Evolutionary conservation across 2,888 invertebrate genomes (phyloP).

Genomic region (Aspidiotus destructor): DNA sequence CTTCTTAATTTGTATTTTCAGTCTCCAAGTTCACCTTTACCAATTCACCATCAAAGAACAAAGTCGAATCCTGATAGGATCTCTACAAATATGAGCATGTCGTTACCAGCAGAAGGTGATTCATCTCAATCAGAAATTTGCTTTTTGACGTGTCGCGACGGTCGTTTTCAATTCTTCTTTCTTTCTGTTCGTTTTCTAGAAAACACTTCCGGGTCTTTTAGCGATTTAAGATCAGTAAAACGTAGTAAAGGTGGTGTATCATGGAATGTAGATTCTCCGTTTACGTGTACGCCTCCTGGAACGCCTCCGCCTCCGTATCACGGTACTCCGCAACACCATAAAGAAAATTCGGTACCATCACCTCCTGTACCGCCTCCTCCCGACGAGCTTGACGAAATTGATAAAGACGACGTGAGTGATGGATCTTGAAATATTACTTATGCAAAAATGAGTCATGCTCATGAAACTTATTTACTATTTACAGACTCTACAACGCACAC

Average conservation of each 20-base stretch:
- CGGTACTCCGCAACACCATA: slow-evolving; percentile 21
- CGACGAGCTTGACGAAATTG: slow-evolving; percentile 10
- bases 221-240: slow-evolving; percentile 45
- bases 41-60: slow-evolving; percentile 49
- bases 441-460: background rate
- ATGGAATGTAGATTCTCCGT: slow-evolving; percentile 44
- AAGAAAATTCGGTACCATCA: slow-evolving; percentile 18
- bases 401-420: slow-evolving; percentile 7
- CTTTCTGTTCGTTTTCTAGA: background rate
- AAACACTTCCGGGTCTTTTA: slow-evolving; percentile 52
- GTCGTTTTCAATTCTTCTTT: slow-evolving; percentile 19
- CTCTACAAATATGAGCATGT: slow-evolving; percentile 36
- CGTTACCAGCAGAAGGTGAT: slow-evolving; percentile 39
- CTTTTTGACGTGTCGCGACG: slow-evolving; percentile 3
- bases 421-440: background rate
- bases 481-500: background rate
- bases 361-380: slow-evolving; percentile 25
- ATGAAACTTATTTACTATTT: background rate
- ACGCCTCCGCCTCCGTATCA: slow-evolving; percentile 81
- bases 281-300: slow-evolving; percentile 60
- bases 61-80: slow-evolving; percentile 56
- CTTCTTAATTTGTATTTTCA: slow-evolving; percentile 26
- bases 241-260: slow-evolving; percentile 40
- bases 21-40: slow-evolving; percentile 39
- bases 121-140: background rate